phyloP scores from a whole-genome alignment of 1,140 invertebrate genomes.

The Nephotettix cincticeps region DNA sequence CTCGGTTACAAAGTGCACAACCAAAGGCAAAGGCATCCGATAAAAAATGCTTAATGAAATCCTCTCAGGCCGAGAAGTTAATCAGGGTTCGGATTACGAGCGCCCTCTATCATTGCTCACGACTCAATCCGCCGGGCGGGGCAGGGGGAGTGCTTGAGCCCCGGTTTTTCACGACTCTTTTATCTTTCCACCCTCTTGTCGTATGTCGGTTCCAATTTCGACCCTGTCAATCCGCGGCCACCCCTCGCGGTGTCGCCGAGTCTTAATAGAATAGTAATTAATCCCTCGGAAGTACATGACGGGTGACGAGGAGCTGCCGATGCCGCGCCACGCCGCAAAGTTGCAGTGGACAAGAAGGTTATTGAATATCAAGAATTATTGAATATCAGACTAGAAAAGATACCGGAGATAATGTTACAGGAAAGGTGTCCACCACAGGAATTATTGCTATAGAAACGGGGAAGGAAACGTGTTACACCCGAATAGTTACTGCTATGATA shows the following conservation, averaged over 20 bases:
- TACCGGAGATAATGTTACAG: too few species aligned
- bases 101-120: conserved; percentile 12
- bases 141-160: background rate
- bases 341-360: too few species aligned
- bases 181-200: conserved; percentile 3
- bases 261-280: too few species aligned
- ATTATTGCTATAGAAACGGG: too few species aligned
- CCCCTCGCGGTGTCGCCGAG: background rate
- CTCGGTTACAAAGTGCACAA: background rate
- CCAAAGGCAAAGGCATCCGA: conserved; percentile 14
- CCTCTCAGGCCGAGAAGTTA: background rate
- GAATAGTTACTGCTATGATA: too few species aligned
- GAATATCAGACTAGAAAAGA: too few species aligned
- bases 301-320: too few species aligned
- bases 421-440: too few species aligned
- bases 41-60: conserved; percentile 22
- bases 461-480: too few species aligned
- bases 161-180: conserved; percentile 20
- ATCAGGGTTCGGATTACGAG: conserved; percentile 7
- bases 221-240: background rate
- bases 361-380: too few species aligned
- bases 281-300: too few species aligned
- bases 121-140: background rate
- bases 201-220: background rate
- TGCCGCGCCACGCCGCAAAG: too few species aligned